Conservation (phyloP, 2,888 invertebrate species). For the Asteroscopus sphinx region DNA sequence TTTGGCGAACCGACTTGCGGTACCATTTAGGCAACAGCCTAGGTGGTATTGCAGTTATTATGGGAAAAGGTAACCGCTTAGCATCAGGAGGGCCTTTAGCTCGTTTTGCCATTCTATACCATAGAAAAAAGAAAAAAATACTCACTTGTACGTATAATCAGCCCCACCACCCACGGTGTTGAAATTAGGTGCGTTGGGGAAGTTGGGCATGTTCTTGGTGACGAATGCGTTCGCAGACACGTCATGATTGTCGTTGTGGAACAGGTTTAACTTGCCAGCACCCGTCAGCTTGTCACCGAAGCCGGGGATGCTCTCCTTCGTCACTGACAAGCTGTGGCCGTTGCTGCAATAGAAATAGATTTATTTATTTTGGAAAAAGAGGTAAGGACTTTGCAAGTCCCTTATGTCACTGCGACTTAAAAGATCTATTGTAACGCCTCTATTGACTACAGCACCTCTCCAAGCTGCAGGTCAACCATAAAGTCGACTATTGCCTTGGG, state of each 20-base stretch:
- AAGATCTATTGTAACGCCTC: neutral
- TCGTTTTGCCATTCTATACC: neutral
- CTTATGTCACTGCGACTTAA: neutral
- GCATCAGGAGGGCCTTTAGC: too few relatives aligned
- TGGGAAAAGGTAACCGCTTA: too few relatives aligned
- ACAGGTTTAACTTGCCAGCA: conserved; percentile 34
- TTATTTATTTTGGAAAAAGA: too few relatives aligned
- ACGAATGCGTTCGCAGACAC: conserved; percentile 38
- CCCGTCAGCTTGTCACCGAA: conserved; percentile 19
- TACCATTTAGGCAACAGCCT: too few relatives aligned
- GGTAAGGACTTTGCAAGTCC: too few relatives aligned
- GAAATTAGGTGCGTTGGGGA: conserved; percentile 35
- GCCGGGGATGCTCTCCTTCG: conserved; percentile 28
- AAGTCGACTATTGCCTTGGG: too few relatives aligned
- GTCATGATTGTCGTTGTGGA: conserved; percentile 33
- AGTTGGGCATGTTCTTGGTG: conserved; percentile 40
- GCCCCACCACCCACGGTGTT: conserved; percentile 52
- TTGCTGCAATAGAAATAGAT: neutral
- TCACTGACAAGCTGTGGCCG: conserved; percentile 29
- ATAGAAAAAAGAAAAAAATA: too few relatives aligned
- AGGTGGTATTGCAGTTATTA: too few relatives aligned
- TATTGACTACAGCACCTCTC: too few relatives aligned
- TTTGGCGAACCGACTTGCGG: too few relatives aligned
- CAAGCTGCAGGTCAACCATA: too few relatives aligned
- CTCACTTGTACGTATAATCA: conserved; percentile 43